These are phyloP conservation scores for Chelon auratus DNA, from an alignment of 2,797 vertebrate genomes.

Conservation along the genomic window DNA sequence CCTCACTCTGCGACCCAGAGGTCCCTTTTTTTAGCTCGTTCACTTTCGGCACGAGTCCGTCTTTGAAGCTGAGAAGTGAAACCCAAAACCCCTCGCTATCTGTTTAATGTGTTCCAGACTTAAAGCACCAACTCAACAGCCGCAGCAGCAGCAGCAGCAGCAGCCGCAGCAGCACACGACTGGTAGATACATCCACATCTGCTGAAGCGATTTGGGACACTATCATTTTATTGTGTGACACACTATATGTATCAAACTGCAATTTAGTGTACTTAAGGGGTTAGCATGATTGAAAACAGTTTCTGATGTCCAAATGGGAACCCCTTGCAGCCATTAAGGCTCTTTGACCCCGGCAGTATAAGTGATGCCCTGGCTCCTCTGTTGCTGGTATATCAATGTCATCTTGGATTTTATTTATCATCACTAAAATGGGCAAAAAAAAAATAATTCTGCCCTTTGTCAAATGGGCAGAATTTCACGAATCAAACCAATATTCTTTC, in stretches of 20 bases:
- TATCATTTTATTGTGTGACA: slow-evolving; percentile 79
- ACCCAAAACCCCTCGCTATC: slow-evolving; percentile 68
- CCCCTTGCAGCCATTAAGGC: slow-evolving; percentile 53
- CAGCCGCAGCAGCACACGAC: slow-evolving; percentile 60
- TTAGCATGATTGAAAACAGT: slow-evolving; percentile 72
- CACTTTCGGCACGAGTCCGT: slow-evolving; percentile 53
- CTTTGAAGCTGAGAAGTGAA: slow-evolving; percentile 73
- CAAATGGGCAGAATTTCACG: slow-evolving; percentile 19
- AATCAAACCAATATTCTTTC: neutral
- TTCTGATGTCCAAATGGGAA: slow-evolving; percentile 66
- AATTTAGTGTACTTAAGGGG: slow-evolving; percentile 77
- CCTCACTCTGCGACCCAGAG: slow-evolving; percentile 60
- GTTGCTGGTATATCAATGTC: slow-evolving; percentile 55
- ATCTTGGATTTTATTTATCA: slow-evolving; percentile 53
- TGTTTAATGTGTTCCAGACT: slow-evolving; percentile 75
- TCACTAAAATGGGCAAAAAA: slow-evolving; percentile 1
- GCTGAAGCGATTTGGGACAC: slow-evolving; percentile 69
- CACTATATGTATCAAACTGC: slow-evolving; percentile 78
- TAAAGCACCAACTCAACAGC: slow-evolving; percentile 62
- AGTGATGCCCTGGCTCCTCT: slow-evolving; percentile 38
- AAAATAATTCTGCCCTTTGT: slow-evolving; percentile 11
- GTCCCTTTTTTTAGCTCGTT: slow-evolving; percentile 55
- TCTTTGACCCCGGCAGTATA: slow-evolving; percentile 51
- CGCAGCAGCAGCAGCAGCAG: slow-evolving; percentile 21
- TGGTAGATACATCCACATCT: slow-evolving; percentile 77